Evolutionary conservation across 2,888 invertebrate species (phyloP), one percentile per base, ranked within the genome.

Genomic region (Brachylomia viminalis): DNA sequence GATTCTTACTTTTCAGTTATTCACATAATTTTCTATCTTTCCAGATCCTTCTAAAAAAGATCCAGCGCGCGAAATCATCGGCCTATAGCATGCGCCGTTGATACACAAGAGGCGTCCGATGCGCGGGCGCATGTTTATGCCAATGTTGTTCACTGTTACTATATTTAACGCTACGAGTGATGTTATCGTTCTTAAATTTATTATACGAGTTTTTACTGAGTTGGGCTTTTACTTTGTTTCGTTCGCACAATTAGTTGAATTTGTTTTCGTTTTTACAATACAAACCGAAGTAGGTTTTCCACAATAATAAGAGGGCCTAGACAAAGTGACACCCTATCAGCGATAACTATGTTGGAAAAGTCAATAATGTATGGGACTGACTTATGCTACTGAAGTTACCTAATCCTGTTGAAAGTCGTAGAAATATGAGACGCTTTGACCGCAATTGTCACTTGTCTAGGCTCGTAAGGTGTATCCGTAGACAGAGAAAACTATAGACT

Each of bases 1-100:
- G 7, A 38, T 38, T 15, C 11, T 20, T 27, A 13, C 10, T 33
- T 33, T 7, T 11, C 27, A 45, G 27, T 20, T 45, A 47, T 47
- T 77, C 15, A 72, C 61, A 17, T 38, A n/a, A n/a, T 1, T 54
- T 17, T 69, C 7, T 38, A 56, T 80, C 17, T 61, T 91, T 88
- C 8, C 91, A 97, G 96, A 95, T 97, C 76, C 91, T 97, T 27
- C 86, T 97, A 66, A 95, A 95, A 88, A 96, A 96, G 88, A 96
- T 97, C 89, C 96, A 97, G 90, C 94, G 95, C 81, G 96, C 92
- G 72, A 96, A 96, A 80, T 96, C 96, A n/a, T 95, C 96, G 0
- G 91, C 95, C n/a, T 93, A 88, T 90, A 95, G 94, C 89, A 83
- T 93, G 85, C 95, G 96, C 23, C 96, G 95, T 94, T 96, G 96